Conservation (phyloP, 37 sponge, comb jelly and placozoan species). For the Ephydatia muelleri region DNA sequence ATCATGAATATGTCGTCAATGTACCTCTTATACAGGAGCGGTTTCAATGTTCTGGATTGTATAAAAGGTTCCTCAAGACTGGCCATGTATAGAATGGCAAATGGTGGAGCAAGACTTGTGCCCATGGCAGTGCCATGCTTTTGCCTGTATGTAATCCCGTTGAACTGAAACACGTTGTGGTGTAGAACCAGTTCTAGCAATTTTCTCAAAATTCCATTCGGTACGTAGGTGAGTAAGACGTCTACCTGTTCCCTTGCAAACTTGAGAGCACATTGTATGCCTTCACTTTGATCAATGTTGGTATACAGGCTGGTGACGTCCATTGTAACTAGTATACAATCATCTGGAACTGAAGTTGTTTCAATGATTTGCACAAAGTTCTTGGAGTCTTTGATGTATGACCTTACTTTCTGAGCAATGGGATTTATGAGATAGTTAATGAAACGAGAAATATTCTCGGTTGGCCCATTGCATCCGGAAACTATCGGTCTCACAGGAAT, state of each 20-base stretch:
- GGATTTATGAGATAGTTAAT: slow-evolving; percentile 20
- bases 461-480: not conserved
- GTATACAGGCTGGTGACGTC: slow-evolving; percentile 13
- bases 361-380: not conserved
- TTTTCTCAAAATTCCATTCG: not conserved
- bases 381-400: slow-evolving; percentile 14
- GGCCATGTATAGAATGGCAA: slow-evolving; percentile 24
- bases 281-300: slow-evolving; percentile 7
- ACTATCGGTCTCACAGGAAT: slow-evolving; percentile 13
- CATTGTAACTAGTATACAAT: slow-evolving; percentile 9
- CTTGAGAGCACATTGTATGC: not conserved
- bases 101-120: slow-evolving; percentile 12
- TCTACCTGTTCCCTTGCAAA: not conserved
- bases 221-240: not conserved
- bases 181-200: not conserved
- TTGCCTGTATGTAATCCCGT: not conserved
- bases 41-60: not conserved
- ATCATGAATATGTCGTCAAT: slow-evolving; percentile 38
- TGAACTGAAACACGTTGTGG: slow-evolving; percentile 1
- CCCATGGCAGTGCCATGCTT: slow-evolving; percentile 32
- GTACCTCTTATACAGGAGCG: not conserved
- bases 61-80: not conserved
- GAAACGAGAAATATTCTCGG: not conserved
- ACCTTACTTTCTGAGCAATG: not conserved
- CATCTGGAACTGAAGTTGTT: not conserved